These are phyloP conservation scores for Lonchura striata DNA, from an alignment of 2,113 vertebrate species.

Conservation along the genomic window DNA sequence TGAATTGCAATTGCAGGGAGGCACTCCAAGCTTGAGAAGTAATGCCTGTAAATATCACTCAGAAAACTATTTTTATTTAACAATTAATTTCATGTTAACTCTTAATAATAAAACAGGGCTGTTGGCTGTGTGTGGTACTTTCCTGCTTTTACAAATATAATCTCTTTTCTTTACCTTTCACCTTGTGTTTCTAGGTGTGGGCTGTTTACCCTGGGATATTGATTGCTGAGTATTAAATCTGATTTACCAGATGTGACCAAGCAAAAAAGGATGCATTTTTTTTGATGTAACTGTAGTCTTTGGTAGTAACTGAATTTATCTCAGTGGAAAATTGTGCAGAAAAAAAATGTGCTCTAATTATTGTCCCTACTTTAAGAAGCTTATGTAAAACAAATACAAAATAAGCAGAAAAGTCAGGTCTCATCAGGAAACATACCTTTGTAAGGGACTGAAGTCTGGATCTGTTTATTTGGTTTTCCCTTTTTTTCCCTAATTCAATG, in stretches of 20 bases:
- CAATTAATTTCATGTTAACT: not conserved
- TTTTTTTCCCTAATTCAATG: not conserved
- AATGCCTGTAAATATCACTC: not conserved
- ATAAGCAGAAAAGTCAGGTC: not conserved
- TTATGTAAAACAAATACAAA: not conserved
- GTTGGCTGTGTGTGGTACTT: rapidly evolving
- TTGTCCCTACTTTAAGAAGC: not conserved
- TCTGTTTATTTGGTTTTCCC: not conserved
- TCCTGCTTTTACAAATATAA: not conserved
- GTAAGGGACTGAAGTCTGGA: not conserved
- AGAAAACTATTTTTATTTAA: not conserved
- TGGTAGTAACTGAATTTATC: not conserved
- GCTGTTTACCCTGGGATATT: not conserved
- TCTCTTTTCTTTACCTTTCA: not conserved
- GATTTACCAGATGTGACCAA: not conserved
- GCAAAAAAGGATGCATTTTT: not conserved
- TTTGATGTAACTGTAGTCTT: not conserved
- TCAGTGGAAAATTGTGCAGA: not conserved
- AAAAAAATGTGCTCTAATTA: not conserved
- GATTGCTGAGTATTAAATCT: not conserved
- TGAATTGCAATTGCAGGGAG: not conserved
- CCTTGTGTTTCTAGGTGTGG: not conserved
- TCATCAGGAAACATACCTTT: not conserved
- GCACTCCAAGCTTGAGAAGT: not conserved
- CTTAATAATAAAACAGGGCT: not conserved